phyloP scores from a whole-genome alignment of 2,797 vertebrate species.

The Discoglossus pictus region DNA sequence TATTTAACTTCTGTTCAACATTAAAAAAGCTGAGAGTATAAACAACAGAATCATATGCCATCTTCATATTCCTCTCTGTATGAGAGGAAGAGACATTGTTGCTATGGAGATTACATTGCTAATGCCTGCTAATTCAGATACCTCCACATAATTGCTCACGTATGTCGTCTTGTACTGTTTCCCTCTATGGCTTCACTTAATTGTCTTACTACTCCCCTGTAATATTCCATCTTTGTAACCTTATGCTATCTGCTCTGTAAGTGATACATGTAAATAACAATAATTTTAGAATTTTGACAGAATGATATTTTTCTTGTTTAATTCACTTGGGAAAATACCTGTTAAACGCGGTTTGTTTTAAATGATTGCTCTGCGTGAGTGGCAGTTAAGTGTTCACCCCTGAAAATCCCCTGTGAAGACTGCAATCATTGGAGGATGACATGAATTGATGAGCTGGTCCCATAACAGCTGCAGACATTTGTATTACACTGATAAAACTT shows the following conservation, averaged over 20 bases:
- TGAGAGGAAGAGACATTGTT: background rate
- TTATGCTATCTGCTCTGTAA: conserved; percentile 27
- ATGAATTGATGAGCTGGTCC: conserved; percentile 45
- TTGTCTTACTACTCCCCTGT: background rate
- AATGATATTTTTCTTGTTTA: conserved; percentile 36
- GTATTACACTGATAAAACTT: conserved; percentile 17
- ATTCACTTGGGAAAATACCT: conserved; percentile 31
- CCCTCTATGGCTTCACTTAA: background rate
- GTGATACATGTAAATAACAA: conserved; percentile 40
- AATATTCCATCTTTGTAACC: background rate
- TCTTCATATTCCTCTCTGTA: background rate
- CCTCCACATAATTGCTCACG: background rate
- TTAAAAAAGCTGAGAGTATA: background rate
- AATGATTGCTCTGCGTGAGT: conserved; percentile 39
- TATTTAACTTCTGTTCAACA: background rate
- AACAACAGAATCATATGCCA: background rate
- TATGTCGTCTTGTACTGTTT: background rate
- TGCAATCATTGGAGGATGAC: conserved; percentile 45
- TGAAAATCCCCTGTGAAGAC: conserved; percentile 39
- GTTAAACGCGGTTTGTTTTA: conserved; percentile 44
- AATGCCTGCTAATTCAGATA: conserved; percentile 8
- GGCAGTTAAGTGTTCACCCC: conserved; percentile 36
- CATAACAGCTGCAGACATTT: conserved; percentile 28
- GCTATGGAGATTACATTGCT: conserved; percentile 9
- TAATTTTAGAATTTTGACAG: conserved; percentile 32